phyloP scores from a whole-genome alignment of 2,113 vertebrate genomes.

The Empidonax traillii region DNA sequence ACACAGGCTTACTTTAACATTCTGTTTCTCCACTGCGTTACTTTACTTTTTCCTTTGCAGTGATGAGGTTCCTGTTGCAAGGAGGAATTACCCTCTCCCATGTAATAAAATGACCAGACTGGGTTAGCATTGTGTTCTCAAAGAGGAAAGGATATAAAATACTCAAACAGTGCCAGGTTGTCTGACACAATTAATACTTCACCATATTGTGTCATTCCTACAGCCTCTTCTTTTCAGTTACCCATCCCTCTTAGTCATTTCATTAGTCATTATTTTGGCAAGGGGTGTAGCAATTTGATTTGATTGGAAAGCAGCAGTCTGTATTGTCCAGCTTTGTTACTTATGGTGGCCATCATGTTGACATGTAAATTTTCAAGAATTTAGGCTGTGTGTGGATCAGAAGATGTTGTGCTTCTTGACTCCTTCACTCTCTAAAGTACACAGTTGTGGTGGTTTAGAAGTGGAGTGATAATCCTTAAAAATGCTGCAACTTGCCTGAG shows the following conservation, averaged over 20 bases:
- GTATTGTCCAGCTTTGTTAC: background rate
- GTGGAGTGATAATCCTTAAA: background rate
- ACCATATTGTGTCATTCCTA: constrained; percentile 27
- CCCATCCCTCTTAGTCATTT: constrained; percentile 60
- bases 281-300: background rate
- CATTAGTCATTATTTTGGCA: constrained; percentile 56
- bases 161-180: background rate
- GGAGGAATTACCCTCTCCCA: background rate
- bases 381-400: background rate
- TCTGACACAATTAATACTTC: constrained; percentile 36
- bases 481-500: constrained; percentile 5
- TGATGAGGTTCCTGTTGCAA: background rate
- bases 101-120: constrained; percentile 8
- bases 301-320: constrained; percentile 6
- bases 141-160: constrained; percentile 9
- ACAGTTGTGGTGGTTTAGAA: background rate
- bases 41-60: constrained; percentile 1
- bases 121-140: background rate
- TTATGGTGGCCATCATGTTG: background rate
- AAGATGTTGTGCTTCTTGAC: background rate
- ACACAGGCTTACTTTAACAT: background rate
- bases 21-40: background rate
- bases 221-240: constrained; percentile 32
- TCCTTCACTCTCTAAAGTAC: background rate
- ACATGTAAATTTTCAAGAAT: background rate